Percentiles rank a stretch among this genome's conserved stretches.
Conservation (phyloP, 2,113 vertebrate genomes). For the Peromyscus maniculatus region DNA sequence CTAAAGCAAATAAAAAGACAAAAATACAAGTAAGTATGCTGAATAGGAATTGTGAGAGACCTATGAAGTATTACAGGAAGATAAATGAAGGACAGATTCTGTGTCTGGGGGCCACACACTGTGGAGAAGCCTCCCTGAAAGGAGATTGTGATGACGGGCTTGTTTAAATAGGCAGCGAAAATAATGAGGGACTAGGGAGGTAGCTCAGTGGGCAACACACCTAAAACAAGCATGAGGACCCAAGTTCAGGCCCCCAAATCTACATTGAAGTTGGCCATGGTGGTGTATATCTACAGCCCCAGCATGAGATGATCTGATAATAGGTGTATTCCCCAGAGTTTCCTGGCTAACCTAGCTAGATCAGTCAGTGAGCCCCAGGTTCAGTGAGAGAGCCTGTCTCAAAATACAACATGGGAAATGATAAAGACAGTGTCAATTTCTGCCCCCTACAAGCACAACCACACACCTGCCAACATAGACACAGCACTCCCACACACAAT, state of each 20-base stretch:
- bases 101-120: not conserved
- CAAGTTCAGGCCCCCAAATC: not conserved
- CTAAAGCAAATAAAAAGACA: not conserved
- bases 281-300: not conserved
- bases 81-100: not conserved
- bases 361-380: not conserved
- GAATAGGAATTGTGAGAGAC: not conserved
- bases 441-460: not conserved
- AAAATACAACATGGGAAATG: not conserved
- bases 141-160: not conserved
- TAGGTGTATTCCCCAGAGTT: not conserved
- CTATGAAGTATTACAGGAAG: not conserved
- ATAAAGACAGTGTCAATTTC: not conserved
- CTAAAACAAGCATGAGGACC: not conserved
- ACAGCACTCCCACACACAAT: not conserved
- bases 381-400: not conserved
- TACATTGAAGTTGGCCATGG: not conserved
- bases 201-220: no score
- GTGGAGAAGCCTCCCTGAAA: not conserved
- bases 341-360: not conserved
- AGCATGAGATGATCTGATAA: not conserved
- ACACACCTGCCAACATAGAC: not conserved
- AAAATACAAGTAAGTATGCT: not conserved
- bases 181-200: not conserved
- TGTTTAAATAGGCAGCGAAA: constrained; percentile 37